Evolutionary conservation across 2,113 vertebrate species (phyloP), one percentile per base, ranked within the genome.

Genomic region (Mesembrinibis cayennensis): DNA sequence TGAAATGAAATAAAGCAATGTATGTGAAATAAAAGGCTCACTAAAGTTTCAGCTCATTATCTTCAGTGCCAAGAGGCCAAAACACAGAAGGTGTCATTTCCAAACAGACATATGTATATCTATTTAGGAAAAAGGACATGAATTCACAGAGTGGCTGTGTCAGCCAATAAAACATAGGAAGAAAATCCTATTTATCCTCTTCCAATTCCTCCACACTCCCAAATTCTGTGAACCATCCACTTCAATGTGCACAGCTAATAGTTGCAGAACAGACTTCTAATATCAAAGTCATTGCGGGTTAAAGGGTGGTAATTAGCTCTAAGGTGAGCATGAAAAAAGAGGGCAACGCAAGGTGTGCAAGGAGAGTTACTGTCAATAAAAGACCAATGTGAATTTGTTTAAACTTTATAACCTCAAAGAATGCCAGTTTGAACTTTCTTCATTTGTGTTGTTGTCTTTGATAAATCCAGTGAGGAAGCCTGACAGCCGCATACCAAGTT

Each of bases 281-380:
- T 74, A 72, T 49, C 53, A 82, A 92, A 95, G 58, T 26, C 69
- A 74, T 53, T 85, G 62, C n/a, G 47, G 47, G 80, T 96, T 90
- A 87, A 92, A 95, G 44, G 44, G 16, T 89, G 20, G 15, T 32
- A 91, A 96, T 95, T 95, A 95, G 47, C 30, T 74, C n/a, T 72
- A n/a, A 89, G 29, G 3, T 66, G 20, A 77, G 23, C 63, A 83
- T 81, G 32, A 93, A 92, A 89, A 83, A 70, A 67, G 56, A 86
- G 59, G 58, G 32, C 58, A 89, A 78, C 45, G 25, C 61, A 79
- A 89, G 76, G 40, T 92, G 53, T 84, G 36, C 44, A 67, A 80
- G 47, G 53, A 80, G 53, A 92, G 65, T 52, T 81, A 90, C 29
- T 70, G 58, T 34, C 4, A 3, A 62, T 84, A 71, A 82, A 89